Evolutionary conservation across 2,113 vertebrate species (phyloP).

Genomic region (Coreoperca whiteheadi): DNA sequence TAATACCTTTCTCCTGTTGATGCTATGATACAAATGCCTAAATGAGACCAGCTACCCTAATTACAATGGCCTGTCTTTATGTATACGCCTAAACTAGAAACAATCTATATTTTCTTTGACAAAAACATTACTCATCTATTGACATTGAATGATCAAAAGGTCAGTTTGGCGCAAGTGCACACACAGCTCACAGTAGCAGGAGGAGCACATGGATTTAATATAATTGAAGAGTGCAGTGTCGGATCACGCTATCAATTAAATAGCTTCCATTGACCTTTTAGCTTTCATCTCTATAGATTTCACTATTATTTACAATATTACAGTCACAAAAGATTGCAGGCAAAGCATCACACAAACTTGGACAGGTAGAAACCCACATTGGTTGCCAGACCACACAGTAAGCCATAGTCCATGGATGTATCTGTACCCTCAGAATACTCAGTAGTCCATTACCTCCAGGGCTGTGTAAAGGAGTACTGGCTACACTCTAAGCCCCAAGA

Average conservation of each 20-base stretch:
- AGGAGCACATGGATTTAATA: conserved; percentile 55
- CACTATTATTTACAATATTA: conserved; percentile 68
- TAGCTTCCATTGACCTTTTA: conserved; percentile 56
- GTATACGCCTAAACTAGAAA: conserved; percentile 63
- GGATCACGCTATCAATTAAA: conserved; percentile 37
- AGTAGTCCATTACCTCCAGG: conserved; percentile 28
- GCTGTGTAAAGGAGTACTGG: conserved; percentile 31
- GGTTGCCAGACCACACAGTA: conserved; percentile 29
- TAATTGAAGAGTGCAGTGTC: conserved; percentile 45
- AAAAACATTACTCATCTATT: conserved; percentile 62
- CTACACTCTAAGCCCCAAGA: conserved; percentile 15
- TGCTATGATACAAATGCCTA: conserved; percentile 56
- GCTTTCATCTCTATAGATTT: conserved; percentile 57
- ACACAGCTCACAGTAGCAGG: conserved; percentile 61
- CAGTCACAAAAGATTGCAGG: conserved; percentile 54
- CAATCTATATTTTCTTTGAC: conserved; percentile 46
- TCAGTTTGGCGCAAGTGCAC: conserved; percentile 72
- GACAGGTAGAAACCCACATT: conserved; percentile 53
- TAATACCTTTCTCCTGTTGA: conserved; percentile 17
- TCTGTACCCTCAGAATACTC: conserved; percentile 13
- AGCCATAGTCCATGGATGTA: conserved; percentile 23
- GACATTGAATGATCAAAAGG: conserved; percentile 52
- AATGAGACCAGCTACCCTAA: conserved; percentile 43
- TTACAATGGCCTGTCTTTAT: conserved; percentile 50
- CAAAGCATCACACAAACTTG: conserved; percentile 63